Conservation (phyloP, 2,113 vertebrate species). For the Prionailurus viverrinus region DNA sequence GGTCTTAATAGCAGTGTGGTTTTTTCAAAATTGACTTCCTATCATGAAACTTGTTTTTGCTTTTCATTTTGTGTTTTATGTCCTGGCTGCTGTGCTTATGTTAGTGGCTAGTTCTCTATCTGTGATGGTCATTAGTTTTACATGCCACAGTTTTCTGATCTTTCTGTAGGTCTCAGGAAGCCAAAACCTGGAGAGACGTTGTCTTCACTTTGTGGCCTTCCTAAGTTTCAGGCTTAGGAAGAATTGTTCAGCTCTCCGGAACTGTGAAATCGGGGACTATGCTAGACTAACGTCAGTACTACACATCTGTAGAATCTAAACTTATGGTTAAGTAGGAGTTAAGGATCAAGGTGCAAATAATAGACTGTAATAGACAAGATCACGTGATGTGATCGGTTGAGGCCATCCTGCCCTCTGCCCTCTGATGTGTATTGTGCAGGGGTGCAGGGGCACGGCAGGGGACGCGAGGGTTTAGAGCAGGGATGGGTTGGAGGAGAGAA, state of each 20-base stretch:
- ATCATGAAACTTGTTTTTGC: not conserved
- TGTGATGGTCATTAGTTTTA: not conserved
- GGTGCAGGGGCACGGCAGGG: not conserved
- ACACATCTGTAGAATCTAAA: not conserved
- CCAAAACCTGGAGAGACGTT: not conserved
- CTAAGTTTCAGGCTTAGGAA: not conserved
- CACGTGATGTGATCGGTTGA: not conserved
- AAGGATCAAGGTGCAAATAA: not conserved
- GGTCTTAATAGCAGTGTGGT: not conserved
- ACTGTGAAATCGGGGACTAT: not conserved
- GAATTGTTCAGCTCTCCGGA: not conserved
- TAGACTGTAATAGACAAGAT: not conserved
- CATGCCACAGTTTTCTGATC: not conserved
- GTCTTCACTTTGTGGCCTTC: not conserved
- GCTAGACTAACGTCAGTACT: not conserved
- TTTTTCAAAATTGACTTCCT: not conserved
- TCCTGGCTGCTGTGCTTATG: not conserved
- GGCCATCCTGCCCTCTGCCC: too few species aligned
- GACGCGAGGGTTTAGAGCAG: not conserved
- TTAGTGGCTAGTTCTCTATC: not conserved
- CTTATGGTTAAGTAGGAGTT: not conserved
- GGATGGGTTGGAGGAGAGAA: not conserved
- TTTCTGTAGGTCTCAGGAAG: not conserved
- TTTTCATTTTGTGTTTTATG: not conserved
- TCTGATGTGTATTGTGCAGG: not conserved